These are phyloP conservation scores for Aplysina aerophoba DNA, from an alignment of 37 sponge, comb jelly and placozoan species.

Conservation along the genomic window DNA sequence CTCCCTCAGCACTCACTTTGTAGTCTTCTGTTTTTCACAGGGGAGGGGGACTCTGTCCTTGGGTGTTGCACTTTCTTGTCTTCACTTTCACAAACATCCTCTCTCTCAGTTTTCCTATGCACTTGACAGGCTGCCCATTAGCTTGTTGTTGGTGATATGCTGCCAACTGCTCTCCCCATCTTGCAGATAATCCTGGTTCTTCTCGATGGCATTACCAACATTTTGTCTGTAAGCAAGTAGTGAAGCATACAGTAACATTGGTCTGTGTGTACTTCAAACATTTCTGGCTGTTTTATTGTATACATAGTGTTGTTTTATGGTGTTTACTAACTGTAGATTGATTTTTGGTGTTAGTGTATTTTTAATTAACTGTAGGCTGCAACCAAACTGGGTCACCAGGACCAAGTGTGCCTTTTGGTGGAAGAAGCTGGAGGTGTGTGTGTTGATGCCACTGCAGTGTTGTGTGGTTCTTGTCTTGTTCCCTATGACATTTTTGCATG, in stretches of 20 bases:
- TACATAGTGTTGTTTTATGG: not conserved
- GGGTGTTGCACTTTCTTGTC: too few relatives aligned
- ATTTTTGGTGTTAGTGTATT: too few relatives aligned
- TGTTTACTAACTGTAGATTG: too few relatives aligned
- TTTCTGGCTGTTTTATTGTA: not conserved
- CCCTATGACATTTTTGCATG: not conserved
- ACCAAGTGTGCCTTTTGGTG: constrained; percentile 18
- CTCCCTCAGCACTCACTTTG: too few relatives aligned
- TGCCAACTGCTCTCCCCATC: not conserved
- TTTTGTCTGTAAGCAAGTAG: constrained; percentile 67
- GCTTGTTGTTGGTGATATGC: not conserved
- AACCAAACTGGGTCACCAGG: not conserved
- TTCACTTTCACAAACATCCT: too few relatives aligned
- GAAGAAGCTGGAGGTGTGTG: constrained; percentile 25
- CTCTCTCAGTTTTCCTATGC: too few relatives aligned
- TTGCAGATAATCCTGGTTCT: constrained; percentile 68
- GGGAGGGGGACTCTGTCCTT: too few relatives aligned
- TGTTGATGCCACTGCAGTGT: too few relatives aligned
- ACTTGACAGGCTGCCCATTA: not conserved
- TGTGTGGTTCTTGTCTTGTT: not conserved
- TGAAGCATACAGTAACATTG: too few relatives aligned
- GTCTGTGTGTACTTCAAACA: too few relatives aligned
- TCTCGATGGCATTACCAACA: constrained; percentile 79
- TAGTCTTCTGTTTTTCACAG: too few relatives aligned
- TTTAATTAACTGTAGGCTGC: not conserved